Evolutionary conservation across 2,888 invertebrate species (phyloP), one percentile per base, ranked within the genome.

Genomic region (Acrobasis repandana): DNA sequence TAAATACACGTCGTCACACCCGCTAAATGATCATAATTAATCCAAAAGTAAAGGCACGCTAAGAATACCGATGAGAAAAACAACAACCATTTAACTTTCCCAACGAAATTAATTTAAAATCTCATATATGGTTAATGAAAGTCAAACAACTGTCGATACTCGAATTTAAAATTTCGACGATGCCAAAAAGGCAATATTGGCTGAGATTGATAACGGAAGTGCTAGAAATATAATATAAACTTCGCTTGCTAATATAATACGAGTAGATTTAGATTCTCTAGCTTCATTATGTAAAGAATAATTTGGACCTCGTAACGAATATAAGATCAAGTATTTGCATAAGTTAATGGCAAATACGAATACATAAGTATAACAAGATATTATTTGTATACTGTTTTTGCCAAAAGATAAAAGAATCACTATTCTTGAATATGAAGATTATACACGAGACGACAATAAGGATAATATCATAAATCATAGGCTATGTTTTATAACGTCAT

Each of bases 1-100:
- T 83, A 83, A 86, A 80, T 77, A 72, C 67, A 69, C 64, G 73
- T 71, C 69, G 73, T 72, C 79, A 78, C 76, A 69, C 69, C 69
- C 71, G 67, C 67, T 76, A 76, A 83, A 76, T 71, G 72, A 73
- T 72, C 67, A 70, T 79, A 80, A 83, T 86, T 81, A 79, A 77
- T 74, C 75, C 69, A 63, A 76, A 80, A 76, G 71, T 69, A 72
- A 69, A 58, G 50, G 59, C 61, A 50, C 43, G 50, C 47, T 36
- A 56, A 43, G 61, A 50, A 61, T 62, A 52, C 49, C 54, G 62
- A 63, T 52, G 46, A 60, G 33, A 46, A 51, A 57, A 47, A 60
- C 49, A 63, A 62, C 56, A 62, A 58, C 59, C 62, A 16, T 64
- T 63, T 64, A 54, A 63, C 47, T 65, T 61, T 63, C 61, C 14